Percentiles rank a stretch among this genome's conserved stretches.
Conservation (phyloP, 2,888 invertebrate genomes). For the Idaea biselata region DNA sequence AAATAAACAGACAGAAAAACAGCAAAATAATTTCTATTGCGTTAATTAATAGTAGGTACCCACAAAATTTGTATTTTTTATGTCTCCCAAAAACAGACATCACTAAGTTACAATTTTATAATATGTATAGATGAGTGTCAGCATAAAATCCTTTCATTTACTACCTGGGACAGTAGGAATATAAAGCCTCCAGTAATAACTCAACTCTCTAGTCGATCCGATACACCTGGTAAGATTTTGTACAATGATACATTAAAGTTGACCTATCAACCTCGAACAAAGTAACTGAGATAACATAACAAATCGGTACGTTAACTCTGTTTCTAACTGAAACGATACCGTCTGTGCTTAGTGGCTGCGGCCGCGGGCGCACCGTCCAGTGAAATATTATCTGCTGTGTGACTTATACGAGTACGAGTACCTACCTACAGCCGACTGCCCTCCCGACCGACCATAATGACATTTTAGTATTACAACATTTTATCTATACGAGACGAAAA, state of each 20-base stretch:
- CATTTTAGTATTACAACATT: conserved; percentile 79
- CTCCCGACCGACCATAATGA: conserved; percentile 70
- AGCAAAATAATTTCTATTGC: too few relatives aligned
- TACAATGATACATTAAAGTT: conserved; percentile 58
- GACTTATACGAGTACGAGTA: conserved; percentile 58
- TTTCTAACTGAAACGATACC: conserved; percentile 65
- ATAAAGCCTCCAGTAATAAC: not conserved
- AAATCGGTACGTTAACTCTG: conserved; percentile 69
- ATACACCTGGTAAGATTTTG: conserved; percentile 42
- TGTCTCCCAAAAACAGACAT: too few relatives aligned
- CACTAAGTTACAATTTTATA: too few relatives aligned
- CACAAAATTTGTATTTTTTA: too few relatives aligned
- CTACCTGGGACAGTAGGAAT: not conserved
- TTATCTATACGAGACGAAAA: conserved; percentile 77
- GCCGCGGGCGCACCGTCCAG: conserved; percentile 44
- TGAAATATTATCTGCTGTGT: conserved; percentile 69
- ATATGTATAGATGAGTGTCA: not conserved
- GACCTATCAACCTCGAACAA: conserved; percentile 74
- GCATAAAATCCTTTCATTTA: not conserved
- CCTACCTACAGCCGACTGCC: conserved; percentile 59
- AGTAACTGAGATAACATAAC: conserved; percentile 72
- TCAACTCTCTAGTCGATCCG: conserved; percentile 19
- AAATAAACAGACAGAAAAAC: too few relatives aligned
- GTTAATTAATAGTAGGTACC: too few relatives aligned
- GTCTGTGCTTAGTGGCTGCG: conserved; percentile 31